Conservation (phyloP, 2,113 vertebrate species). For the Felis chaus region DNA sequence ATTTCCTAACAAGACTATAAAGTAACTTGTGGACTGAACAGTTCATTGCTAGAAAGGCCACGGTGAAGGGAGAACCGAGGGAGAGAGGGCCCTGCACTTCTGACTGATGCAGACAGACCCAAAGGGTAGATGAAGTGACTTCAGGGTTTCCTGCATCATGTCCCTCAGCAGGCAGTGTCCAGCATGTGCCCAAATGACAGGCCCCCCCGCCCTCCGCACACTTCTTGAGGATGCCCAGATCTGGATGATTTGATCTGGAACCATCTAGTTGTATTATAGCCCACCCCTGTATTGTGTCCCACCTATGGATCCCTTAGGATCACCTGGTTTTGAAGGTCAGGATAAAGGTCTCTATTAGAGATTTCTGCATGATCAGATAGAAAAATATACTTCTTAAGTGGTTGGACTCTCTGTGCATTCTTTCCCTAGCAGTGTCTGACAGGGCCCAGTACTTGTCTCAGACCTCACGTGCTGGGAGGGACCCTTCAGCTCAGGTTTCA, state of each 20-base stretch:
- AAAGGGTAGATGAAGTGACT: not conserved
- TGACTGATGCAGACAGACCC: not conserved
- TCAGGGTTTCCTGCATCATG: not conserved
- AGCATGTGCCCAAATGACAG: not conserved
- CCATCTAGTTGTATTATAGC: not conserved
- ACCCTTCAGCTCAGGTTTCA: not conserved
- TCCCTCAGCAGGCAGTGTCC: not conserved
- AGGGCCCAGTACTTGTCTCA: not conserved
- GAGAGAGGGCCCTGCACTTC: not conserved
- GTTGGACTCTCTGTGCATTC: not conserved
- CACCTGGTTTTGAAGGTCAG: not conserved
- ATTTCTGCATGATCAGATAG: not conserved
- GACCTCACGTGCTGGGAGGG: not conserved
- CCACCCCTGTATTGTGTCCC: not conserved
- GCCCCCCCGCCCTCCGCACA: not conserved
- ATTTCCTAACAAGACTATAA: not conserved
- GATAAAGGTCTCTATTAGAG: not conserved
- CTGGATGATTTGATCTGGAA: not conserved
- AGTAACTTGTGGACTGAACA: not conserved
- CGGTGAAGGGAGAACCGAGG: not conserved
- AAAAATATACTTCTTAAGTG: not conserved
- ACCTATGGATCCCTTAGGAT: not conserved
- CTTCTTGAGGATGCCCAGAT: not conserved
- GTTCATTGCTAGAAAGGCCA: not conserved
- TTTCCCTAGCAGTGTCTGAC: not conserved